phyloP scores from a whole-genome alignment of 2,888 invertebrate species.

The Drosophila anomelani region DNA sequence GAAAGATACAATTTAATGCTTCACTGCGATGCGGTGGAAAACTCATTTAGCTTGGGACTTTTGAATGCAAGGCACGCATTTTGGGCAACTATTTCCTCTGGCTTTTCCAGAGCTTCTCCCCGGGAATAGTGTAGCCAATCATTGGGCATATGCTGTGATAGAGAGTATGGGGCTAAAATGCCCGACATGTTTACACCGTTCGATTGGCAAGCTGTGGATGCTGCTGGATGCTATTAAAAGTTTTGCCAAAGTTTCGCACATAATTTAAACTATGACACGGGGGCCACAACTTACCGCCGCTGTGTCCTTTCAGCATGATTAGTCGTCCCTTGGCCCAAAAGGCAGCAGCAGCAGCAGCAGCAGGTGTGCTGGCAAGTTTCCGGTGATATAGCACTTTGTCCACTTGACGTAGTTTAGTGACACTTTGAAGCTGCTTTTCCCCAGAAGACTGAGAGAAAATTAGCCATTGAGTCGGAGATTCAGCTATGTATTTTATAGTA shows the following conservation, averaged over 20 bases:
- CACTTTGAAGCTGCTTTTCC: slow-evolving; percentile 14
- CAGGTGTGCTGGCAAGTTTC: slow-evolving; percentile 46
- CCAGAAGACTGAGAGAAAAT: background rate
- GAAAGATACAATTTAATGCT: slow-evolving; percentile 77
- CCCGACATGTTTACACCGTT: slow-evolving; percentile 50
- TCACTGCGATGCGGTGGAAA: slow-evolving; percentile 61
- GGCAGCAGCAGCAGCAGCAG: slow-evolving; percentile 41
- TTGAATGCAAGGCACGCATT: slow-evolving; percentile 65
- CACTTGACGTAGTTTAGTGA: slow-evolving; percentile 40
- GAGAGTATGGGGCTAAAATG: slow-evolving; percentile 11
- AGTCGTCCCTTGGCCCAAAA: slow-evolving; percentile 46
- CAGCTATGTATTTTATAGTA: background rate
- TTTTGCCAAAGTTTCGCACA: slow-evolving; percentile 71
- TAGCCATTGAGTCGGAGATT: background rate
- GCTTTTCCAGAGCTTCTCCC: background rate
- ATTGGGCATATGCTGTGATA: slow-evolving; percentile 65
- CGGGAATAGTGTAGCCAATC: slow-evolving; percentile 70
- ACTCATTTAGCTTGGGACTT: slow-evolving; percentile 53
- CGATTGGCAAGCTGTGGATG: slow-evolving; percentile 42
- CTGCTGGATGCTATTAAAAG: slow-evolving; percentile 77
- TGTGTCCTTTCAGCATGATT: slow-evolving; percentile 58
- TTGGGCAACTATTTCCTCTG: slow-evolving; percentile 29
- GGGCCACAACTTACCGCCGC: slow-evolving; percentile 28
- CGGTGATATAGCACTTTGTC: slow-evolving; percentile 65
- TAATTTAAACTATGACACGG: slow-evolving; percentile 75